A percentile compares a stretch with the other conserved stretches of the same genome.
Evolutionary conservation across 2,113 vertebrate genomes (phyloP).

Genomic region (Protobothrops mucrosquamatus): DNA sequence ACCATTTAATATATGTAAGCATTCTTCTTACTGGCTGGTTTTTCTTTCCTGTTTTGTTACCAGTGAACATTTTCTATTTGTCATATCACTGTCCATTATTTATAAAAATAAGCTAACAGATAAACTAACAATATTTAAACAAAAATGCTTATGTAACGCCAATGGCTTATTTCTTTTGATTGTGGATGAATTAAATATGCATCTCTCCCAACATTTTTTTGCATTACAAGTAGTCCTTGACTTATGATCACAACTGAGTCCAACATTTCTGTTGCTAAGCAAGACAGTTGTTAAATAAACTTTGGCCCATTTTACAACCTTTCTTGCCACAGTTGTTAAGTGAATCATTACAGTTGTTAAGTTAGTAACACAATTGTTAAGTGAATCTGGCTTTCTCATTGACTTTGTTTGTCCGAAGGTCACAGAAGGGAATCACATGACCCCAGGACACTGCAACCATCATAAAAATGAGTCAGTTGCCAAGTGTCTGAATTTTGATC

Average conservation of each 20-base stretch:
- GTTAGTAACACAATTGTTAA: background rate
- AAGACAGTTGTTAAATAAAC: background rate
- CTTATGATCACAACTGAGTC: background rate
- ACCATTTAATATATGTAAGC: constrained; percentile 27
- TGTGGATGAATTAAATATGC: background rate
- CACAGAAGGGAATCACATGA: background rate
- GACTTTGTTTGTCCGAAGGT: background rate
- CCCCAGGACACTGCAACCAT: no score
- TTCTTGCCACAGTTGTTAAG: background rate
- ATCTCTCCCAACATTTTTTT: background rate
- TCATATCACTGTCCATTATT: background rate
- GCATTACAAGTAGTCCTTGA: background rate
- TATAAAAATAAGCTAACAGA: background rate
- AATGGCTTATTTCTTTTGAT: background rate
- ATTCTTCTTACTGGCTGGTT: constrained; percentile 16
- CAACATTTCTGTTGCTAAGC: background rate
- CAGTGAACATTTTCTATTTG: background rate
- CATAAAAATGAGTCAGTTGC: no score
- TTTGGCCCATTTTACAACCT: background rate
- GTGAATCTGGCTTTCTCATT: no score
- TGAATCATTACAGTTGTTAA: background rate
- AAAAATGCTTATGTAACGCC: background rate
- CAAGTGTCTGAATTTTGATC: no score
- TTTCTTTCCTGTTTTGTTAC: constrained; percentile 3
- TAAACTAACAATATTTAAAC: background rate